Base-by-base conservation (phyloP, 2,113 vertebrate species). In the Hiodon alosoides region DNA sequence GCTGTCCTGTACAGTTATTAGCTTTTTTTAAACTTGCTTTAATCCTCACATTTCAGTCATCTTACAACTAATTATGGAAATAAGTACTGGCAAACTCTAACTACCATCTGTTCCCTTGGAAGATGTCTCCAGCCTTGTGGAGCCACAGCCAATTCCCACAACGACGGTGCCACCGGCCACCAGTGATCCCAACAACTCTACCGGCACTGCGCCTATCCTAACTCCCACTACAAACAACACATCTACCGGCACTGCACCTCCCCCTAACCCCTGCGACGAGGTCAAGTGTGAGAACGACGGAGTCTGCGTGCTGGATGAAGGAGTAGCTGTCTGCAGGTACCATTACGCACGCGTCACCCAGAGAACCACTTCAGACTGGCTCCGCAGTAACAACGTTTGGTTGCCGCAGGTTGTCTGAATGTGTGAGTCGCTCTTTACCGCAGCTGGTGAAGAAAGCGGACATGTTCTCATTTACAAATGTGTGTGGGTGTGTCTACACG, bases 91-190 rank as follows among this genome's bases (percentile, higher is more conserved):
- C 31, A 31, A 31, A 31, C 31, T 31, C 31, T 31, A 31, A 31
- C 31, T 31, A 17, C 61, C 13, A 0, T 59, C 48, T 50, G 31
- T 6, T 77, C 57, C 0, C 47, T 71, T 76, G 58, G 65, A 79
- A 98, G 97, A 99, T 80, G 89, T 95, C 68, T 91, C 94, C 0
- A 81, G 94, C 83, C 89, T 99, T 53, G 85, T 87, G 0, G 14
- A 54, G 65, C 79, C 83, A 52, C 79, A 91, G 74, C 82, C 86
- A 1, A 0, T 74, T 67, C 86, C 89, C 6, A 16, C 81, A 6
- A 64, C 77, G 14, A 76, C 81, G 16, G 14, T 4, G 54, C 60
- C 16, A 1, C 46, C 55, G 4, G 54, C 69, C 5, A 52, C 76
- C 3, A 31, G 31, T 31, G 31, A 31, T 31, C 31, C 67, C 54